Evolutionary conservation across 2,888 invertebrate species (phyloP).

Genomic region (Chalcis sispes): DNA sequence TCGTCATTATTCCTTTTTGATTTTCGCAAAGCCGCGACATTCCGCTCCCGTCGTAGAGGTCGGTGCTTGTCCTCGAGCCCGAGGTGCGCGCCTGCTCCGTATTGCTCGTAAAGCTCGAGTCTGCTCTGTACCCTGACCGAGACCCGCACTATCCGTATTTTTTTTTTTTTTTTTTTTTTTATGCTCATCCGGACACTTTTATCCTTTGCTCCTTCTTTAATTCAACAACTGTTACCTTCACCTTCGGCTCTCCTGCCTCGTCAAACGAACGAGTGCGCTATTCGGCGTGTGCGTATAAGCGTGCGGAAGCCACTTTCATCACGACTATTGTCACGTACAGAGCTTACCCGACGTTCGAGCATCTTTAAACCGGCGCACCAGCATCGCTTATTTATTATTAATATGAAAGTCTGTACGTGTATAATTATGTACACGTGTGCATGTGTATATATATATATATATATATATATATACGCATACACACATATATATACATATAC

Average conservation of each 20-base stretch:
- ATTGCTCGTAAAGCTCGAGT: constrained; percentile 67
- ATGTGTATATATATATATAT: no score
- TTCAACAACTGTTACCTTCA: constrained; percentile 10
- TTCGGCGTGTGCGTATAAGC: constrained; percentile 31
- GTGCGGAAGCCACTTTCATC: constrained; percentile 61
- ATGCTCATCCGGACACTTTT: constrained; percentile 29
- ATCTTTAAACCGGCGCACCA: constrained; percentile 71
- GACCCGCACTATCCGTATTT: constrained; percentile 59
- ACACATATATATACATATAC: no score
- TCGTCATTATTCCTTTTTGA: neutral
- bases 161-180: constrained; percentile 20
- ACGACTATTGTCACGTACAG: constrained; percentile 71
- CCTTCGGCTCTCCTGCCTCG: constrained; percentile 12
- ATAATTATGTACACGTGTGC: no score
- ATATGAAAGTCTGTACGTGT: no score
- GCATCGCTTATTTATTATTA: constrained; percentile 75
- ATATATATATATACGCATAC: no score
- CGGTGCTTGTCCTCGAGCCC: constrained; percentile 75
- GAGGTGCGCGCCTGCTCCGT: constrained; percentile 69
- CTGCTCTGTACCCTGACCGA: constrained; percentile 74
- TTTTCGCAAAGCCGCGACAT: constrained; percentile 35
- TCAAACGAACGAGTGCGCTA: constrained; percentile 20
- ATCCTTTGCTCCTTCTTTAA: constrained; percentile 23
- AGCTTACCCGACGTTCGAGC: constrained; percentile 72
- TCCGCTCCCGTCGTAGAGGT: constrained; percentile 68